Conservation (phyloP, 92 coral and sea anemone genomes). For the Heteractis magnifica region DNA sequence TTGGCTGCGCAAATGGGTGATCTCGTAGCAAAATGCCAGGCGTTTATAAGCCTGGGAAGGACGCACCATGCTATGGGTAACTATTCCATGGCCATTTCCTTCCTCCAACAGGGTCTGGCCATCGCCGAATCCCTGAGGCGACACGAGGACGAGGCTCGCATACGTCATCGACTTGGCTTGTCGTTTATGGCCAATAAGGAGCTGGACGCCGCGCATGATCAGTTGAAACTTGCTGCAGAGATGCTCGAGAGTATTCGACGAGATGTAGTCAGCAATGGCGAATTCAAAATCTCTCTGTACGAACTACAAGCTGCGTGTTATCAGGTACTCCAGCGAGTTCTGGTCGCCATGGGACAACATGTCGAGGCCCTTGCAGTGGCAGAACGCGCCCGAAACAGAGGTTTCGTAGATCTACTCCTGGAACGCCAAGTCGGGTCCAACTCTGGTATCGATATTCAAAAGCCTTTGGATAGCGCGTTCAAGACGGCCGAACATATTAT, state of each 20-base stretch:
- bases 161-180: conserved; percentile 86
- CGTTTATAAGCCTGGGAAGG: conserved; percentile 86
- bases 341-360: conserved; percentile 80
- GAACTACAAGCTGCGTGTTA: conserved; percentile 92
- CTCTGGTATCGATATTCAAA: conserved; percentile 36
- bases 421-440: conserved; percentile 67
- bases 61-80: conserved; percentile 78
- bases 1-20: conserved; percentile 84
- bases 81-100: conserved; percentile 85
- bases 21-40: conserved; percentile 78
- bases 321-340: conserved; percentile 89
- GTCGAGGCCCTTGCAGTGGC: conserved; percentile 92
- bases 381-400: conserved; percentile 86
- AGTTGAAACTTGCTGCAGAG: conserved; percentile 80
- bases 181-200: conserved; percentile 81
- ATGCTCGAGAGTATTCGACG: conserved; percentile 84
- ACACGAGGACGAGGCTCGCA: conserved; percentile 92
- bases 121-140: conserved; percentile 79
- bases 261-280: conserved; percentile 81
- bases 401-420: conserved; percentile 86
- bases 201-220: conserved; percentile 75
- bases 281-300: conserved; percentile 80
- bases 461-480: conserved; percentile 49
- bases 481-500: conserved; percentile 74
- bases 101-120: conserved; percentile 78